Evolutionary conservation across 1,140 invertebrate species (phyloP).

Genomic region (Lysiphlebus fabarum): DNA sequence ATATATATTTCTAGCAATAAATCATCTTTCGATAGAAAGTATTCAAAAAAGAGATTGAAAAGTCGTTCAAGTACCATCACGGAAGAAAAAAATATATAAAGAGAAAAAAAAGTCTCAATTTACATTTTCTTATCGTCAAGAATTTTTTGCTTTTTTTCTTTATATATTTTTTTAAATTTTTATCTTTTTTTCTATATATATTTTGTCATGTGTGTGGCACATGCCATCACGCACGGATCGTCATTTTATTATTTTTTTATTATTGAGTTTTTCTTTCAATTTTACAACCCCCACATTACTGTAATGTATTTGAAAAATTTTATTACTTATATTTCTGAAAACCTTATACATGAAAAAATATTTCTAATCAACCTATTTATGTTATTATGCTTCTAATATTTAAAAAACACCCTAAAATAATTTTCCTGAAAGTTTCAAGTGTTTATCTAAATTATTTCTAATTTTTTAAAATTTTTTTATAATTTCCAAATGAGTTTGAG

Average conservation of each 20-base stretch:
- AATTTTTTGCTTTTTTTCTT: background rate
- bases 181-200: background rate
- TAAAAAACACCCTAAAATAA: too few relatives aligned
- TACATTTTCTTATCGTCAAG: constrained; percentile 25
- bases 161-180: background rate
- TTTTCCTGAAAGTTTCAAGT: too few relatives aligned
- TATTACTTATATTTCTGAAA: too few relatives aligned
- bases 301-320: too few relatives aligned
- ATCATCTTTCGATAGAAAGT: constrained; percentile 1
- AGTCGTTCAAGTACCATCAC: constrained; percentile 14
- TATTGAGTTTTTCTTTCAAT: too few relatives aligned
- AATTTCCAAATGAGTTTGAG: too few relatives aligned
- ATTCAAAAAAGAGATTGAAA: constrained; percentile 18
- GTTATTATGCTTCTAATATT: too few relatives aligned
- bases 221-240: constrained; percentile 36
- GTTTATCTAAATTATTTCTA: too few relatives aligned
- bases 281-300: too few relatives aligned
- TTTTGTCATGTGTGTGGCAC: constrained; percentile 26
- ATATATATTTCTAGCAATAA: constrained; percentile 4
- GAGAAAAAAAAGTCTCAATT: constrained; percentile 15
- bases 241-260: background rate
- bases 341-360: too few relatives aligned
- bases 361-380: too few relatives aligned
- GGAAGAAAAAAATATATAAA: background rate
- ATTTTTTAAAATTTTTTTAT: too few relatives aligned